A percentile compares a stretch with the other conserved stretches of the same genome.
phyloP scores from a whole-genome alignment of 2,113 vertebrate genomes.

The Probosciger aterrimus region DNA sequence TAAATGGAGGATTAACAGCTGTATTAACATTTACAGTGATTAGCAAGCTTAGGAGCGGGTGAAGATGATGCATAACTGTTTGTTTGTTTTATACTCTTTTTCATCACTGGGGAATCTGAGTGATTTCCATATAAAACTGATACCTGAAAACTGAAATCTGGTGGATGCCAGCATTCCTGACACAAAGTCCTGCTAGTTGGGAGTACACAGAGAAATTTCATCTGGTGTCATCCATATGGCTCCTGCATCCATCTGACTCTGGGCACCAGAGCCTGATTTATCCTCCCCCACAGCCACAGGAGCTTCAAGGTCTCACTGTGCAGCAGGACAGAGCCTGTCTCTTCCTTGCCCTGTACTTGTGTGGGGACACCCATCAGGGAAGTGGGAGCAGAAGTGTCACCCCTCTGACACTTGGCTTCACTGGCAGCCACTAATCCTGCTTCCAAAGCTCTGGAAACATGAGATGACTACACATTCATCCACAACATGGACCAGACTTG shows the following conservation, averaged over 20 bases:
- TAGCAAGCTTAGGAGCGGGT: not conserved
- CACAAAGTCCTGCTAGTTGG: not conserved
- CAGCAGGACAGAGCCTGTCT: not conserved
- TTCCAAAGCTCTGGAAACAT: not conserved
- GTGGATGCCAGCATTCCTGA: accelerated
- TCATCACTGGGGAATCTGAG: not conserved
- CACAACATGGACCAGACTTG: not conserved
- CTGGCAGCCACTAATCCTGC: not conserved
- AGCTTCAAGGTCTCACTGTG: not conserved
- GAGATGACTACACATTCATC: not conserved
- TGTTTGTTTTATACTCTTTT: not conserved
- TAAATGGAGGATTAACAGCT: not conserved
- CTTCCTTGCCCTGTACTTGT: not conserved
- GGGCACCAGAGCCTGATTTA: not conserved
- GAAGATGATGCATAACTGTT: not conserved
- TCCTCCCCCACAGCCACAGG: not conserved
- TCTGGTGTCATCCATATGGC: accelerated
- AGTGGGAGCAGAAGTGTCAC: not conserved
- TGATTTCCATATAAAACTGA: not conserved
- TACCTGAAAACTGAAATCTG: not conserved
- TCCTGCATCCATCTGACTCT: not conserved
- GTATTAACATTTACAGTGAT: not conserved
- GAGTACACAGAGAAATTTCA: not conserved
- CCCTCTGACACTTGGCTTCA: not conserved
- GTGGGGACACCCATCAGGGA: not conserved